Evolutionary conservation across 2,888 invertebrate species (phyloP), one percentile per base, ranked within the genome.

Genomic region (Eumacrocentrus americanus): DNA sequence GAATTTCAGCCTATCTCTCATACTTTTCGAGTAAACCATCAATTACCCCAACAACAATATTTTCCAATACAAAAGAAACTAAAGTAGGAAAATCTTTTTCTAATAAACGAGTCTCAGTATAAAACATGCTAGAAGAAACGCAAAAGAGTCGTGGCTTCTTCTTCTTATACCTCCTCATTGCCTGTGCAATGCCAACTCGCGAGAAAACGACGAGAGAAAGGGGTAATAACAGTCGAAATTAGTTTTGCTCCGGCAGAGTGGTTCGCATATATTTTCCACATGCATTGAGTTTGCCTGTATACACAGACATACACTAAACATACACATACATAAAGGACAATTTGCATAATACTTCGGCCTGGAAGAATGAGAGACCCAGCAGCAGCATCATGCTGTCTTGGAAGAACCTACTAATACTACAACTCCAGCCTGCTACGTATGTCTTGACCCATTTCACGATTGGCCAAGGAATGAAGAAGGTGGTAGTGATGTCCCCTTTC

Each of bases 361-460:
- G 9, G 9, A 29, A 4, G 29, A 9, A 29, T 14, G 40, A n/a
- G 25, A 44, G 37, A 22, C 22, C n/a, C n/a, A 20, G 22, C 34
- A 51, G 61, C 52, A 29, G 52, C 56, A 54, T 59, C 63, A 58
- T 47, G 48, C 58, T 29, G 44, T 50, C 25, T 47, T 25, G n/a
- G n/a, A n/a, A 14, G 47, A 14, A 40, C 38, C 44, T 38, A 47
- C 51, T 61, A 37, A 53, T 59, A 40, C n/a, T n/a, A n/a, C n/a
- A n/a, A n/a, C n/a, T n/a, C n/a, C n/a, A n/a, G n/a, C n/a, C n/a
- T 62, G 58, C 47, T 47, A 55, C 60, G 56, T 65, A 67, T 71
- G 70, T 70, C 69, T 72, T 76, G 77, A 77, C 77, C 77, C 72
- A 77, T 77, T 78, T 77, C 64, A 67, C 65, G 67, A 70, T 69